Evolutionary conservation across 1,140 invertebrate genomes (phyloP), one percentile per base, ranked within the genome.

Genomic region (Drepana arcuata): DNA sequence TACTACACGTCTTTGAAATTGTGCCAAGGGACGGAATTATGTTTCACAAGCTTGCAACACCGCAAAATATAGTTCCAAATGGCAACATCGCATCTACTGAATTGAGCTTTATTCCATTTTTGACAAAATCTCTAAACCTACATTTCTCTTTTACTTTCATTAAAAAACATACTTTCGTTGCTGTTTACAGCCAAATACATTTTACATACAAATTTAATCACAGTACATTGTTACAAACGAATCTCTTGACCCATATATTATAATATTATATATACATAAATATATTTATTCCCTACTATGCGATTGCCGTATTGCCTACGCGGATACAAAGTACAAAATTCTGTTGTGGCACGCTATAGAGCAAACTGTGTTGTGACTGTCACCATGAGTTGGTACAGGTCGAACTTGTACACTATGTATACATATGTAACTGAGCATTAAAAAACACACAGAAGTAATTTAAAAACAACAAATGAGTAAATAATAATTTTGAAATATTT

Each of bases 161-260:
- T 21, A 21, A 21, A 5, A 4, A 5, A 21, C 9, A 4, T 21
- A 21, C 18, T 21, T 71, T 70, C 68, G 68, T 75, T 75, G 71
- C 71, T 72, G 64, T 75, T 74, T 75, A 75, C 68, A 75, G 66
- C 68, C 66, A 61, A 70, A 47, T 36, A 49, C 34, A 42, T 45
- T 54, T 41, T 45, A 48, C 43, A 48, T 29, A 62, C 59, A 48
- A 49, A 44, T 59, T 57, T 40, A 51, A 78, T 78, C 73, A 78
- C 70, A 78, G 70, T 62, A 48, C 46, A 45, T 35, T 14, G n/a
- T n/a, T n/a, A n/a, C n/a, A 35, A 27, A 45, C 28, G 16, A 36
- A 43, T 46, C 31, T 41, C 45, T 44, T 34, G 35, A 24, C 7
- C 23, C 34, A 34, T 37, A n/a, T n/a, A n/a, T n/a, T n/a, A n/a